Base-by-base conservation (phyloP, 2,113 vertebrate species). In the Oryzias woworae region DNA sequence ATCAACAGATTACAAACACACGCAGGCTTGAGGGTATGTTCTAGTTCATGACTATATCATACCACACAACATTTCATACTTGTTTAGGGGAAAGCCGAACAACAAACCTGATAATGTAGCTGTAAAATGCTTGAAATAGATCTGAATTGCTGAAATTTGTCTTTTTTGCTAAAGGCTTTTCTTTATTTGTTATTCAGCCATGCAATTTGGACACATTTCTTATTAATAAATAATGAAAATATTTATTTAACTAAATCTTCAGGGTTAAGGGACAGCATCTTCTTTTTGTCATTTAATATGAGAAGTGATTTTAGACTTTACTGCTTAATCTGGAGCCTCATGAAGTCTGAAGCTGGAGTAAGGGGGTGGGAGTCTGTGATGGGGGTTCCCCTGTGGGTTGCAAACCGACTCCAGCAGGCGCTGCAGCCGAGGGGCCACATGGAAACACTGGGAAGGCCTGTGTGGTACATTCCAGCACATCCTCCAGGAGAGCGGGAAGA, bases 381-480 rank as follows among this genome's bases (percentile, higher is more conserved):
- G 69, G 82, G 78, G 91, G 91, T 92, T 95, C 94, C 95, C 94
- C 91, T 82, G 92, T 91, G 95, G 92, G 88, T 68, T 94, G 93
- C 93, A 96, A 94, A 88, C 92, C 83, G 93, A 95, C 92, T 93
- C 93, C 92, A 92, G 86, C 86, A 81, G 53, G 91, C 88, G 90
- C 88, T 88, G 76, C 66, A 62, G 68, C 64, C 58, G 82, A 79
- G 93, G 92, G 92, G 91, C 93, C 93, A 93, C 95, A 96, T 95
- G 94, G 95, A 97, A 95, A 95, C 94, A 94, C 92, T 92, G 93
- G 91, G 93, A 91, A 60, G 85, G 79, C 75, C 84, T 70, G 90
- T 91, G 93, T 88, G 90, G 91, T 79, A 91, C 94, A 96, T 95
- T 96, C 95, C 95, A 93, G 91, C 94, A 95, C 92, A 94, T 95